Evolutionary conservation across 2,113 vertebrate species (phyloP).

Genomic region (Ameiurus melas): DNA sequence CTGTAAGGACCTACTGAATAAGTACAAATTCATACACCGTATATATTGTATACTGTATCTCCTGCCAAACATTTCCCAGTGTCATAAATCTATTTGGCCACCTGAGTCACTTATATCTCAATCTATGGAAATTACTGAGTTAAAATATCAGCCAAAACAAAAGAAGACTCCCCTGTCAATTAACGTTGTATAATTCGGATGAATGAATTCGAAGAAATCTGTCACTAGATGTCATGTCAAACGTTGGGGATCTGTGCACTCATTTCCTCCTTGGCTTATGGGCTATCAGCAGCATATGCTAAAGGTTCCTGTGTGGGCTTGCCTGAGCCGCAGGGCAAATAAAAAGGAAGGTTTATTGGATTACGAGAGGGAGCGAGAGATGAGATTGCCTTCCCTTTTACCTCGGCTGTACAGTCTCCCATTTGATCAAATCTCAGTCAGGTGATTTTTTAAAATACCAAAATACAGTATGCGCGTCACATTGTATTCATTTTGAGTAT

Average conservation of each 20-base stretch:
- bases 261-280: slow-evolving; percentile 39
- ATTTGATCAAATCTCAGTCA: background rate
- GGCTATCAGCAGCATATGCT: slow-evolving; percentile 49
- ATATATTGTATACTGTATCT: background rate
- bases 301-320: slow-evolving; percentile 49
- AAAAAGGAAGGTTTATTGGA: slow-evolving; percentile 55
- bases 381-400: slow-evolving; percentile 48
- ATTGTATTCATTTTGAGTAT: background rate
- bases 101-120: background rate
- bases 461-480: background rate
- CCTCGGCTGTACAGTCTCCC: background rate
- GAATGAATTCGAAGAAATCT: slow-evolving; percentile 1
- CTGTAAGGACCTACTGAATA: background rate
- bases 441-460: background rate
- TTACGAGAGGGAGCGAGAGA: slow-evolving; percentile 34
- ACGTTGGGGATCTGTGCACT: slow-evolving; percentile 16
- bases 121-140: background rate
- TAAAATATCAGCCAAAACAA: slow-evolving; percentile 10
- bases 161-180: background rate
- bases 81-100: background rate
- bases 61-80: background rate
- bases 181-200: background rate
- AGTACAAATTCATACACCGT: background rate
- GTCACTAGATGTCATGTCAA: background rate
- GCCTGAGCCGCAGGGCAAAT: slow-evolving; percentile 46